Percentiles rank a stretch among this genome's conserved stretches.
These are phyloP conservation scores for Syngnathus typhle DNA, from an alignment of 2,113 vertebrate genomes.

Conservation along the genomic window DNA sequence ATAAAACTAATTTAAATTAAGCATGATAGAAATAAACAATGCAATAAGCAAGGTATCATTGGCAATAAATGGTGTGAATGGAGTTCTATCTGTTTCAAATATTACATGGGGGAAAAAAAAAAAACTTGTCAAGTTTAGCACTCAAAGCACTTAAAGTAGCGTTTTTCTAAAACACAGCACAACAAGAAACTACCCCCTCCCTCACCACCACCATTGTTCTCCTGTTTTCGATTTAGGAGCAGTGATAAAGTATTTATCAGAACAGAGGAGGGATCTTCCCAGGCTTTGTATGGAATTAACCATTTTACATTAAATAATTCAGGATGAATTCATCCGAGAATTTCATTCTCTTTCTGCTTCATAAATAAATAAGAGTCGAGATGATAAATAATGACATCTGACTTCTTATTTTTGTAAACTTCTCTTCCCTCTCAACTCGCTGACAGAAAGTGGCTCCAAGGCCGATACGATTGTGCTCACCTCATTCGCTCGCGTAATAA, in stretches of 20 bases:
- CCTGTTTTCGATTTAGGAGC: conserved; percentile 58
- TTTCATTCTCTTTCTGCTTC: conserved; percentile 72
- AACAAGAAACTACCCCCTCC: conserved; percentile 21
- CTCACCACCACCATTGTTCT: conserved; percentile 32
- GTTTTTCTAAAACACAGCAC: conserved; percentile 28
- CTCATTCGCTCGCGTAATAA: background rate
- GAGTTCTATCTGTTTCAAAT: conserved; percentile 20
- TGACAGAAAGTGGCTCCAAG: conserved; percentile 16
- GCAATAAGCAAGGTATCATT: conserved; percentile 3
- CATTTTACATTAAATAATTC: conserved; percentile 74
- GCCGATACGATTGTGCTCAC: background rate
- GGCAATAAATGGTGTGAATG: conserved; percentile 16
- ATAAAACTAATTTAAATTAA: conserved; percentile 61
- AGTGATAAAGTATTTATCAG: conserved; percentile 72
- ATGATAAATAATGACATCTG: conserved; percentile 76
- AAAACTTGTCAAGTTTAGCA: conserved; percentile 20
- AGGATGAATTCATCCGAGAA: conserved; percentile 70
- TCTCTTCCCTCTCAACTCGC: conserved; percentile 39
- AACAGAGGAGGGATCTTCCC: conserved; percentile 71
- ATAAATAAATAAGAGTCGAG: conserved; percentile 72
- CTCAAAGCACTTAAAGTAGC: conserved; percentile 9
- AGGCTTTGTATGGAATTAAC: conserved; percentile 74
- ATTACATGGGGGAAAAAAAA: conserved; percentile 7
- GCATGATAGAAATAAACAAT: conserved; percentile 17
- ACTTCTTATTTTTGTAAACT: conserved; percentile 58